Percentiles rank a stretch among this genome's conserved stretches.
These are phyloP conservation scores for Rhipidura dahli DNA, from an alignment of 2,113 vertebrate genomes.

Conservation along the genomic window DNA sequence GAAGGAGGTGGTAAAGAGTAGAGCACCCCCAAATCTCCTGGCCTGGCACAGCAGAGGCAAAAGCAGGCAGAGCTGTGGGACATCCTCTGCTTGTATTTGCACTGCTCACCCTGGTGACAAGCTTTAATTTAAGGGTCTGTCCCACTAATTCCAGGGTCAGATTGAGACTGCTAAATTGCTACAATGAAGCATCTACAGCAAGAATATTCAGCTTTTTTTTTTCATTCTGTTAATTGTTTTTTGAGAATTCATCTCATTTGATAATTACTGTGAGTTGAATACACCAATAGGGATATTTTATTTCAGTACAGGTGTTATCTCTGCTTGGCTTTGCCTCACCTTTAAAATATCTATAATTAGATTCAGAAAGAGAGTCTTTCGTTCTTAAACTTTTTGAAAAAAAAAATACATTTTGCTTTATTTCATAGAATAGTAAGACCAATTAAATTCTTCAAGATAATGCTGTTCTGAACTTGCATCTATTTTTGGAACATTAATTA, in stretches of 20 bases:
- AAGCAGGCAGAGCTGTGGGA: not conserved
- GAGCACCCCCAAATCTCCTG: not conserved
- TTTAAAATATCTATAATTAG: constrained; percentile 38
- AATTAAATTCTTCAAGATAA: constrained; percentile 36
- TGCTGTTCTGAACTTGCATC: not conserved
- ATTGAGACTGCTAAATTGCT: not conserved
- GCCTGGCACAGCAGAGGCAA: not conserved
- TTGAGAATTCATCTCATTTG: not conserved
- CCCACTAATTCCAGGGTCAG: not conserved
- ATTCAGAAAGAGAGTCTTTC: not conserved
- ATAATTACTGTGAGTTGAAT: not conserved
- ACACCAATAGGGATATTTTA: not conserved
- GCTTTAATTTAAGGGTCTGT: not conserved
- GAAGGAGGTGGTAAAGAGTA: not conserved
- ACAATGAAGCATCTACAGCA: rapidly evolving
- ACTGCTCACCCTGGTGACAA: not conserved
- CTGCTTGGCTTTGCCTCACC: not conserved
- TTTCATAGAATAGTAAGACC: not conserved
- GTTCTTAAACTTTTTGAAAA: not conserved
- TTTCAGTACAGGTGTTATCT: not conserved
- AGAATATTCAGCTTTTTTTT: not conserved
- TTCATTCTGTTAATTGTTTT: not conserved
- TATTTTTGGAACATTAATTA: constrained; percentile 48
- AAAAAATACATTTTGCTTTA: not conserved
- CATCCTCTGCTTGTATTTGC: not conserved